A percentile compares a stretch with the other conserved stretches of the same genome.
Conservation (phyloP, 2,113 vertebrate species). For the Ptilonorhynchus violaceus region DNA sequence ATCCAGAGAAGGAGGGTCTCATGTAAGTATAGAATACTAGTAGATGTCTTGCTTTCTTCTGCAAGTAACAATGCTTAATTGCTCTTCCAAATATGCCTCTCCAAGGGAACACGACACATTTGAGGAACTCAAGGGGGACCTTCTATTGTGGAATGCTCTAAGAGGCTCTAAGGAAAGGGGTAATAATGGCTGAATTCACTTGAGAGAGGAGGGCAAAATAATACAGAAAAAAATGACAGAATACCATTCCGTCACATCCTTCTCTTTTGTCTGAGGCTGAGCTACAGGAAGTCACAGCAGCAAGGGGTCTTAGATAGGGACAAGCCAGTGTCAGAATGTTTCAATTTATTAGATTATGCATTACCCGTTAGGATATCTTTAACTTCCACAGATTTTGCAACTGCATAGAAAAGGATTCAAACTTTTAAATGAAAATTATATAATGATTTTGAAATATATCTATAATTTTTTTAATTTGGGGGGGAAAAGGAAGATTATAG, state of each 20-base stretch:
- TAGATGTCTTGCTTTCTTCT: conserved; percentile 41
- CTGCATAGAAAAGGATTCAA: neutral
- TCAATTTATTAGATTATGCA: conserved; percentile 23
- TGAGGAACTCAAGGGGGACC: conserved; percentile 30
- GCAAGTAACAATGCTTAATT: conserved; percentile 48
- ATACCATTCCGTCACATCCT: conserved; percentile 36
- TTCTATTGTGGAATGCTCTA: conserved; percentile 44
- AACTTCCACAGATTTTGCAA: neutral
- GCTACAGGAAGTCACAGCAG: conserved; percentile 22
- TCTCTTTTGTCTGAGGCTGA: conserved; percentile 44
- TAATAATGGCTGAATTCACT: conserved; percentile 54
- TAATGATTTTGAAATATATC: conserved; percentile 39
- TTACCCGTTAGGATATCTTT: conserved; percentile 12
- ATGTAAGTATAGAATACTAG: neutral
- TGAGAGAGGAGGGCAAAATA: conserved; percentile 16
- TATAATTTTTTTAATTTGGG: conserved; percentile 27
- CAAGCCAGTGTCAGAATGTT: conserved; percentile 17
- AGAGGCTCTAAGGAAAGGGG: conserved; percentile 4
- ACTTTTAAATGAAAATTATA: conserved; percentile 33
- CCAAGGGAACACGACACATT: conserved; percentile 1
- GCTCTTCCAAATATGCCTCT: conserved; percentile 41
- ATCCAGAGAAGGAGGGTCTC: neutral
- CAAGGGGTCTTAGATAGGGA: conserved; percentile 37
- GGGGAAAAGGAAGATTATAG: conserved; percentile 27
- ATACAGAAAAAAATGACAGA: conserved; percentile 38